A percentile compares a stretch with the other conserved stretches of the same genome.
Conservation (phyloP, 2,113 vertebrate species). For the Ictalurus furcatus region DNA sequence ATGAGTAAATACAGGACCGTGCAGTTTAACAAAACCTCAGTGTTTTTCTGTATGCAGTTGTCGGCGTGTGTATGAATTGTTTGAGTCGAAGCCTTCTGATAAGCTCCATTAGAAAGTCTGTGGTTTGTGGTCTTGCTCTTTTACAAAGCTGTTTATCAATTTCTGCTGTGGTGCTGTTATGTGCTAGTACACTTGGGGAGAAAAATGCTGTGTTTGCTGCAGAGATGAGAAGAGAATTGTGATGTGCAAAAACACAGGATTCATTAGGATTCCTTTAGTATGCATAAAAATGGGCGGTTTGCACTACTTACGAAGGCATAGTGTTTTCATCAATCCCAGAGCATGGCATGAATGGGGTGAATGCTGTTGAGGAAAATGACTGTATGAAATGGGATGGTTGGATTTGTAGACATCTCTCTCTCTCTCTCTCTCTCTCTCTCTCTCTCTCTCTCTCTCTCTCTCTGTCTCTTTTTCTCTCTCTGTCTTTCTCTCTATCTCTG, state of each 20-base stretch:
- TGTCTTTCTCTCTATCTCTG: conserved; percentile 5
- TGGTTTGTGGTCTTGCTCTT: background rate
- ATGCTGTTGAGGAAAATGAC: conserved; percentile 25
- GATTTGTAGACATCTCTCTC: background rate
- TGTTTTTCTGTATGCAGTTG: background rate
- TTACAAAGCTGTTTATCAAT: background rate
- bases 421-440: conserved; percentile 30
- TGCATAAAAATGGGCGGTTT: background rate
- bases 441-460: conserved; percentile 21
- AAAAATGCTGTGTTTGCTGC: background rate
- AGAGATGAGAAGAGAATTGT: background rate
- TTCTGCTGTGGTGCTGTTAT: background rate
- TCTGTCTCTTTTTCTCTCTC: conserved; percentile 17
- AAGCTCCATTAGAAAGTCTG: background rate
- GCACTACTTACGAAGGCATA: conserved; percentile 61
- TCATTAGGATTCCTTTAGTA: background rate
- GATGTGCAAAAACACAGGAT: background rate
- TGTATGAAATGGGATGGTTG: background rate
- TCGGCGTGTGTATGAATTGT: background rate
- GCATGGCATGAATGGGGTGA: conserved; percentile 54
- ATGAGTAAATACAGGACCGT: background rate
- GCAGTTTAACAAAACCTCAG: background rate
- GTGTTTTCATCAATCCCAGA: conserved; percentile 64
- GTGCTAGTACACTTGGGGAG: background rate
- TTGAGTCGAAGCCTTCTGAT: background rate